phyloP scores from a whole-genome alignment of 2,888 invertebrate species.

The Chydorus sphaericus region DNA sequence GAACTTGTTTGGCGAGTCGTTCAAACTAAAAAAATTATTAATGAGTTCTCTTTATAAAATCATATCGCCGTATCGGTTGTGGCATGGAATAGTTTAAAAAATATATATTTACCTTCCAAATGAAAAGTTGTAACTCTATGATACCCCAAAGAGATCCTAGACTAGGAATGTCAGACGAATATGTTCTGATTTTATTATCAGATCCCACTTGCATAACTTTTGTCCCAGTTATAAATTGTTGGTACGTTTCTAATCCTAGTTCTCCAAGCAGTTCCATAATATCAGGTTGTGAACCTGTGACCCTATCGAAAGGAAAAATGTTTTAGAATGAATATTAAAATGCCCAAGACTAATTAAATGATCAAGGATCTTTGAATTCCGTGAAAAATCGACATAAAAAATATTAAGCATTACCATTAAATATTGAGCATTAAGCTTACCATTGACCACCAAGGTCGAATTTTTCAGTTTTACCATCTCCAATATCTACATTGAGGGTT shows the following conservation, averaged over 20 bases:
- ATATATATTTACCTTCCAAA: conserved; percentile 20
- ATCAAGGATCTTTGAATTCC: no score
- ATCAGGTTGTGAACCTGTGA: no score
- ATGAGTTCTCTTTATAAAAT: no score
- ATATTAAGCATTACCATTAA: no score
- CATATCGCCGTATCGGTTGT: no score
- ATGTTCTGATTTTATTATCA: conserved; percentile 16
- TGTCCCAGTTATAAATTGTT: conserved; percentile 20
- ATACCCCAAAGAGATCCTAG: conserved; percentile 17
- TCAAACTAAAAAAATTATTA: conserved; percentile 23
- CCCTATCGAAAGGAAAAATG: no score
- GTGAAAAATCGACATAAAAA: no score
- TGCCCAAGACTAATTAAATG: no score
- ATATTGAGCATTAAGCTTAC: conserved; percentile 29
- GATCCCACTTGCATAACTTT: conserved; percentile 23
- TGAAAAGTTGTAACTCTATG: conserved; percentile 19
- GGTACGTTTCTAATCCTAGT: conserved; percentile 26
- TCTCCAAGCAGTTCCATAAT: conserved; percentile 27
- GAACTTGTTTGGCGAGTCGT: conserved; percentile 26
- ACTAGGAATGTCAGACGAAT: conserved; percentile 18
- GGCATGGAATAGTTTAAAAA: no score
- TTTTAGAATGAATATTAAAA: no score
- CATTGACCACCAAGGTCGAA: conserved; percentile 31
- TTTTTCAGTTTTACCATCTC: conserved; percentile 23
- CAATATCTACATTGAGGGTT: conserved; percentile 20